phyloP scores from a whole-genome alignment of 1,140 invertebrate genomes.

The Ganaspis sp. region DNA sequence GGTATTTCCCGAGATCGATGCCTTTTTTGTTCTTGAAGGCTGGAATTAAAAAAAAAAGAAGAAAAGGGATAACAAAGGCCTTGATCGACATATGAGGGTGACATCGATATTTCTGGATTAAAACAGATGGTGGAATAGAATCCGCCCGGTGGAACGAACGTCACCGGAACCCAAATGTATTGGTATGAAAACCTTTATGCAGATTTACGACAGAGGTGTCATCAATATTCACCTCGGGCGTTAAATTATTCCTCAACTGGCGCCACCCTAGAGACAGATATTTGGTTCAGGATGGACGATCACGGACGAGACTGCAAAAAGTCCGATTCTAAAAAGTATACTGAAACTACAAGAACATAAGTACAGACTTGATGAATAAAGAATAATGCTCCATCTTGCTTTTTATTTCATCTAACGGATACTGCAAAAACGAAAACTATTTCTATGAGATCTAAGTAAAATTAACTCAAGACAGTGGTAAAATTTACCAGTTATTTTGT shows the following conservation, averaged over 20 bases:
- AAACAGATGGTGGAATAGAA: slow-evolving; percentile 24
- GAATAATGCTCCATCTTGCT: too few relatives aligned
- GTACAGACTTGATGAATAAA: neutral
- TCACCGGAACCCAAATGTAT: slow-evolving; percentile 13
- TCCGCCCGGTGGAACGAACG: neutral
- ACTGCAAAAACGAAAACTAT: too few relatives aligned
- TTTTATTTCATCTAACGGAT: too few relatives aligned
- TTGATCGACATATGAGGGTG: slow-evolving; percentile 30
- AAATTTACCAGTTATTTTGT: too few relatives aligned
- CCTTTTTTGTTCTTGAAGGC: neutral
- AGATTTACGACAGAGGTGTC: slow-evolving; percentile 23
- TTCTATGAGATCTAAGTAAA: too few relatives aligned
- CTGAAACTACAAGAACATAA: neutral
- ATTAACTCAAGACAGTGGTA: too few relatives aligned
- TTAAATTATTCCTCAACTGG: slow-evolving; percentile 27
- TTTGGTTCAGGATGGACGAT: slow-evolving; percentile 18
- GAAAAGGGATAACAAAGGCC: neutral
- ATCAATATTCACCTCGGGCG: slow-evolving; percentile 31
- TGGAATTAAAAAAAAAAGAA: neutral
- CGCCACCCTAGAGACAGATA: slow-evolving; percentile 14
- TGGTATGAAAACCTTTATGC: slow-evolving; percentile 28
- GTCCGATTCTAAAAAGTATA: neutral
- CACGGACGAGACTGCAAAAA: slow-evolving; percentile 3
- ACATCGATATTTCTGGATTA: slow-evolving; percentile 29
- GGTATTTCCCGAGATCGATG: neutral